Conservation (phyloP, 2,797 vertebrate species). For the Melanotaenia pygmaea region DNA sequence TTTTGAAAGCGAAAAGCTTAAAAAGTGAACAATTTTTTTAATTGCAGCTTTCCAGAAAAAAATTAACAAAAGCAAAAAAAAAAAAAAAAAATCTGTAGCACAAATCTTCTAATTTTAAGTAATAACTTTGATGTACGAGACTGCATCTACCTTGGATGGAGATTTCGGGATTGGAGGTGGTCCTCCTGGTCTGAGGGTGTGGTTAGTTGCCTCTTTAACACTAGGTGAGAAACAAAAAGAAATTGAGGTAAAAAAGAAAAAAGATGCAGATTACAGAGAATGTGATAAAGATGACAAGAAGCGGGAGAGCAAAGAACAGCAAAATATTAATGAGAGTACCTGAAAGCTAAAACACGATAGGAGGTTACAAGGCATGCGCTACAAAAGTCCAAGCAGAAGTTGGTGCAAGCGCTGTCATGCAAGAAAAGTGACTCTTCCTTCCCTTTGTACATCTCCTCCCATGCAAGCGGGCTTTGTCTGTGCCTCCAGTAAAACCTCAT, state of each 20-base stretch:
- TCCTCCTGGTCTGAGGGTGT: conserved; percentile 88
- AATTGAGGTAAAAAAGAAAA: conserved; percentile 14
- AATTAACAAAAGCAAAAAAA: not conserved
- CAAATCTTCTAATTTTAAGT: not conserved
- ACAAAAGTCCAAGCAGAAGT: conserved; percentile 35
- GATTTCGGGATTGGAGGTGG: conserved; percentile 92
- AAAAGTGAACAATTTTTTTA: no score
- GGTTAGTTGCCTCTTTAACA: conserved; percentile 88
- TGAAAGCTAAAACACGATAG: conserved; percentile 24
- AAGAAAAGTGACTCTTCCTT: conserved; percentile 46
- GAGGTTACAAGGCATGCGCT: conserved; percentile 61
- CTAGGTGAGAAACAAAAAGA: conserved; percentile 52
- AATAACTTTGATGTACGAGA: not conserved
- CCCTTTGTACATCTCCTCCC: conserved; percentile 33
- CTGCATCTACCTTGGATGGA: conserved; percentile 90
- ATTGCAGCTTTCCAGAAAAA: not conserved
- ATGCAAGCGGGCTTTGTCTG: conserved; percentile 69
- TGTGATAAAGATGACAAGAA: not conserved
- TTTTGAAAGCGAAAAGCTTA: not conserved
- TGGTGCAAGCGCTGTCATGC: conserved; percentile 68
- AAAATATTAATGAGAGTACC: conserved; percentile 22
- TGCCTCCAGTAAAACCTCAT: conserved; percentile 30
- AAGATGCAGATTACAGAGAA: conserved; percentile 17
- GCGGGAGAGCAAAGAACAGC: conserved; percentile 2
- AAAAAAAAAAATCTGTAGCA: not conserved